Evolutionary conservation across 2,113 vertebrate genomes (phyloP).

Genomic region (Anoura caudifer): DNA sequence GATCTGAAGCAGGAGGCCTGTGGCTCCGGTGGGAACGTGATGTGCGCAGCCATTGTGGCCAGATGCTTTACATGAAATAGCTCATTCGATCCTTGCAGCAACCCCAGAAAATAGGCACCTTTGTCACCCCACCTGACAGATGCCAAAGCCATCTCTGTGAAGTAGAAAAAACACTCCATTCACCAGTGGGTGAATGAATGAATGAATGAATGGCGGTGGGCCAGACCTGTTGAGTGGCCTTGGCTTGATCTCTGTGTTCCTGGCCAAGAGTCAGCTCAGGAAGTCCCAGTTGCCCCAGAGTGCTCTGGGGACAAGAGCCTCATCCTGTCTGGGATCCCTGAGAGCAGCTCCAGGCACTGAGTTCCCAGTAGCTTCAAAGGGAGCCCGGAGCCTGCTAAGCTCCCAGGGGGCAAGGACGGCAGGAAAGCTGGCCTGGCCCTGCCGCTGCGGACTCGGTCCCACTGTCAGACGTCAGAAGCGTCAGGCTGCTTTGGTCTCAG

Average conservation of each 20-base stretch:
- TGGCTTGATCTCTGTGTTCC: neutral
- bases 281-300: neutral
- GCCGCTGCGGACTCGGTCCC: neutral
- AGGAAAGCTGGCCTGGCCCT: neutral
- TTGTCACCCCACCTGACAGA: too few species aligned
- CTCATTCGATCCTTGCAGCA: neutral
- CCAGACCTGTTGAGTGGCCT: neutral
- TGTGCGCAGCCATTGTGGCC: rapidly evolving
- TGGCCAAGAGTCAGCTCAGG: neutral
- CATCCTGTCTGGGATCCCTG: conserved; percentile 34
- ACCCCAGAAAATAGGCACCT: neutral
- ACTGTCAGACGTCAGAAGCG: conserved; percentile 22
- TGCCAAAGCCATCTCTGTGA: neutral
- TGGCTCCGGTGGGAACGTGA: rapidly evolving
- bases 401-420: conserved; percentile 36
- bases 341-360: conserved; percentile 27
- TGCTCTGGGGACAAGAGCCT: conserved; percentile 35
- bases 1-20: neutral
- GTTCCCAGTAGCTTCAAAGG: conserved; percentile 76
- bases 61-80: rapidly evolving
- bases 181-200: neutral
- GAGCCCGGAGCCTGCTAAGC: neutral
- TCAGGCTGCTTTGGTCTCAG: conserved; percentile 29
- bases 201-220: neutral
- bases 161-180: neutral